Conservation (phyloP, 2,888 invertebrate genomes). For the Cerastoderma edule region DNA sequence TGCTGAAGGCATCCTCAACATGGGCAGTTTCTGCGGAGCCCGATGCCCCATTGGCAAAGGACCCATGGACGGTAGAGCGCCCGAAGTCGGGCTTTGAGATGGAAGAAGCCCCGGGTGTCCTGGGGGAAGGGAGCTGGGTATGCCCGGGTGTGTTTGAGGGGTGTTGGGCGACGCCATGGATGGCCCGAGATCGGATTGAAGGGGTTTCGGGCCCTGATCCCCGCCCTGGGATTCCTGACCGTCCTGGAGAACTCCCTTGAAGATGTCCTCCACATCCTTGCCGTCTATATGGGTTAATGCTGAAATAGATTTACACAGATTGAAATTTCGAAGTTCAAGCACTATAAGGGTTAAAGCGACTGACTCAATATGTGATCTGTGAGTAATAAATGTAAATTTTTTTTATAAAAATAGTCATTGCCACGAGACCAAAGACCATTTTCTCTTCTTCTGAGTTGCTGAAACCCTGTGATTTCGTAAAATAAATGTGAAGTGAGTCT, state of each 20-base stretch:
- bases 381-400: background rate
- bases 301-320: conserved; percentile 49
- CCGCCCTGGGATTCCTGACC: conserved; percentile 52
- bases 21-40: conserved; percentile 19
- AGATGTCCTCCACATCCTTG: conserved; percentile 95
- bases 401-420: no score
- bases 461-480: no score
- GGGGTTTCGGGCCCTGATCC: conserved; percentile 29
- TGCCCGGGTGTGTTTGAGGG: conserved; percentile 8
- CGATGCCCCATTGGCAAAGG: conserved; percentile 35
- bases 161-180: conserved; percentile 6
- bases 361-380: background rate
- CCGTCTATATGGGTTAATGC: conserved; percentile 93
- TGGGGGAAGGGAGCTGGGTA: background rate
- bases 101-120: conserved; percentile 16
- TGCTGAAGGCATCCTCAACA: conserved; percentile 5
- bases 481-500: no score
- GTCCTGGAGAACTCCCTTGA: conserved; percentile 89
- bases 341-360: no score
- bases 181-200: background rate
- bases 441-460: no score
- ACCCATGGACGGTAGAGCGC: conserved; percentile 18
- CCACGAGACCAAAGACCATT: no score
- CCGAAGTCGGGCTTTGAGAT: conserved; percentile 20
- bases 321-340: background rate